Base-by-base conservation (phyloP, 1,140 invertebrate species). In the Lepeophtheirus salmonis region DNA sequence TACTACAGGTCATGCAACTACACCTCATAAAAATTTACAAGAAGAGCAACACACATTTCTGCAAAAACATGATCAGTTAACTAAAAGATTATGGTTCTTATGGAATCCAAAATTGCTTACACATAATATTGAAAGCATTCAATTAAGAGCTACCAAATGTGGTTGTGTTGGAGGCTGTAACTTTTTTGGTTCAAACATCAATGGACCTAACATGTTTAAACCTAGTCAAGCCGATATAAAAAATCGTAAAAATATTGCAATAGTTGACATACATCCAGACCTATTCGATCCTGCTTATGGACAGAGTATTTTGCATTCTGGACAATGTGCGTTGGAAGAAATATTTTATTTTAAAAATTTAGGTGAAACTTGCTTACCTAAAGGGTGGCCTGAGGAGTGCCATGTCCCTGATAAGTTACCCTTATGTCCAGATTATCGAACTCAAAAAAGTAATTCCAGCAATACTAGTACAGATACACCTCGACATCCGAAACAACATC, bases 121-220 rank as follows among this genome's bases (percentile, higher is more conserved):
- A 63, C 80, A 83, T 66, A 52, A 30, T 13, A 73, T 69, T 3
- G 55, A 74, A 65, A 62, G 72, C 66, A 57, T 74, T 74, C 77
- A 63, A 72, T 17, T 65, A 25, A 66, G 70, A n/a, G 66, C 74
- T 4, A 77, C 78, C n/a, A 84, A 83, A 64, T 97, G 95, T 71
- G 92, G 90, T 0, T 98, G 95, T 72, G 83, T 86, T 49, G 94
- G 94, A 1, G 90, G 90, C 0, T 96, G 89, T 68, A 74, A 76
- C 14, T 98, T 98, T 72, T 97, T 97, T 71, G 91, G 90, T 2
- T 82, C 77, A 50, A 90, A 89, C 69, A 76, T 76, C 65, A 91
- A 91, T 70, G 89, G 90, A 0, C 70, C 79, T 17, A 80, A 79
- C 64, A 92, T 95, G 69, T 88, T 95, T 61, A 86, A 88, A 67